Base-by-base conservation (phyloP, 2,113 vertebrate genomes). In the Labeo rohita region DNA sequence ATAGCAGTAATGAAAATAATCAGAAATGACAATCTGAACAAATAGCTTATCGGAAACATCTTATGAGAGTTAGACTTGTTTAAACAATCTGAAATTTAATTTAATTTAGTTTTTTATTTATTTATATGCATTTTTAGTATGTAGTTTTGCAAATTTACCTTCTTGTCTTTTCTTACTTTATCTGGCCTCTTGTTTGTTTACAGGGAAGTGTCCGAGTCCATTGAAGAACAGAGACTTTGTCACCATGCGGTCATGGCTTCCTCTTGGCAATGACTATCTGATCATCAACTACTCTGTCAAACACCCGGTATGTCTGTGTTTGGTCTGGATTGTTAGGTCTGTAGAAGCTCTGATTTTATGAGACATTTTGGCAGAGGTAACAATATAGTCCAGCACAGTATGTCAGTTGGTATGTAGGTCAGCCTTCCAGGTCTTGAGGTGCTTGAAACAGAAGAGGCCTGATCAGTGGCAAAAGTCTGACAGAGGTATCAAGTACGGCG, bases 201-300 rank as follows among this genome's bases (percentile, higher is more conserved):
- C 72, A 92, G 92, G 93, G 94, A 95, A 90, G 81, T 97, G 96
- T 87, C 96, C 95, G 0, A 95, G 91, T 18, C 95, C 96, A 2
- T 78, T 96, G 86, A 96, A 97, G 95, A 98, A 98, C 94, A 92
- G 96, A 84, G 95, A 96, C 92, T 98, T 98, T 76, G 95, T 99
- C 80, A 96, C 96, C 4, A 93, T 96, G 94, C 94, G 96, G 43
- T 97, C 95, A 47, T 96, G 96, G 97, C 95, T 98, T 86, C 96
- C 96, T 49, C 94, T 98, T 0, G 97, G 94, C 85, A 95, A 91
- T 0, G 95, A 97, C 93, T 98, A 96, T 93, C 93, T 98, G 92
- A 98, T 97, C 91, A 96, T 97, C 93, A 97, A 97, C 94, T 97
- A 97, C 95, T 97, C 96, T 0, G 96, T 97, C 90, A 95, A 96